Evolutionary conservation across 2,797 vertebrate species (phyloP).

Genomic region (Nannoperca obscura): DNA sequence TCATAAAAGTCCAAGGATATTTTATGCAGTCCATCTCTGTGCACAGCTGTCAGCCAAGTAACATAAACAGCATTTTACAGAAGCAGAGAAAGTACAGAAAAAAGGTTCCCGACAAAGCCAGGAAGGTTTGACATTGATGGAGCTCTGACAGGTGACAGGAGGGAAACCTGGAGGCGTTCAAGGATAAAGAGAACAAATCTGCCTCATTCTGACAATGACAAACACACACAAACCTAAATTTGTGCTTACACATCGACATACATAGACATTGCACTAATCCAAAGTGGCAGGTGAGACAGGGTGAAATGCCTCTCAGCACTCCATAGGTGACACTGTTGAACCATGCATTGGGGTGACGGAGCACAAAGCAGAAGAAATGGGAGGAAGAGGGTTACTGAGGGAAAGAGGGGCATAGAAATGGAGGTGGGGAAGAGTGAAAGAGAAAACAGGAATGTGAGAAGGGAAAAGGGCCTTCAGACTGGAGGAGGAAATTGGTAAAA

Average conservation of each 20-base stretch:
- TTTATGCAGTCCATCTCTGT: background rate
- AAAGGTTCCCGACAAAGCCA: constrained; percentile 85
- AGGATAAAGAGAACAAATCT: constrained; percentile 27
- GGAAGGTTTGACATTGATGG: constrained; percentile 77
- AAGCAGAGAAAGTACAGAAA: constrained; percentile 69
- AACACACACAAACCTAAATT: background rate
- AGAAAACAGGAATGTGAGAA: background rate
- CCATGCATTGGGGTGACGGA: constrained; percentile 37
- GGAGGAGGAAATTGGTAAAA: constrained; percentile 19
- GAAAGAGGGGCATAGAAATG: background rate
- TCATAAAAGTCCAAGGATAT: background rate
- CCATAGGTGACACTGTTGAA: constrained; percentile 79
- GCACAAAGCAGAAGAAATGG: background rate
- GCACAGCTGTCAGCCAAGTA: constrained; percentile 12
- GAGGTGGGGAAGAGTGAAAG: background rate
- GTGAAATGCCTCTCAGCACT: constrained; percentile 67
- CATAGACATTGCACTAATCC: constrained; percentile 3
- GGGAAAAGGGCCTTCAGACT: background rate
- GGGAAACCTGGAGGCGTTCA: constrained; percentile 47
- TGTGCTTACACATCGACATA: background rate
- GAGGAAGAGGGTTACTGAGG: background rate
- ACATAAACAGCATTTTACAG: constrained; percentile 53
- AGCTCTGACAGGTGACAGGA: constrained; percentile 58
- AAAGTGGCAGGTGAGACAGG: constrained; percentile 47
- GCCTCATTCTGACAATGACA: constrained; percentile 22